A percentile compares a stretch with the other conserved stretches of the same genome.
phyloP scores from a whole-genome alignment of 1,140 invertebrate genomes.

The Hormaphis cornu region DNA sequence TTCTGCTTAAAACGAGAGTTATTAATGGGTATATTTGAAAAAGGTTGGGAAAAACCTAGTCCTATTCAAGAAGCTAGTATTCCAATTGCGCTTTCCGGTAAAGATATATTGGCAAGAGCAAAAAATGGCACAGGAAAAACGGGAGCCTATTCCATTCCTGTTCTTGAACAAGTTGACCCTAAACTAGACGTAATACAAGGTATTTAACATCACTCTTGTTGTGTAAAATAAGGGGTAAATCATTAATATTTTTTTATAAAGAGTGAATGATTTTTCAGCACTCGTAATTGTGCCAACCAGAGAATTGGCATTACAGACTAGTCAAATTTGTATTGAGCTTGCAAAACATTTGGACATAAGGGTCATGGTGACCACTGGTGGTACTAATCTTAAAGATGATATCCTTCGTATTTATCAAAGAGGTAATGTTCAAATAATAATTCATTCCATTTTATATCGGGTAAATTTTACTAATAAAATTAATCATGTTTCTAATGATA shows the following conservation, averaged over 20 bases:
- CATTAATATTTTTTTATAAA: too few relatives aligned
- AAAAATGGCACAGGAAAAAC: constrained; percentile 99
- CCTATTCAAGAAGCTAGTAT: constrained; percentile 99
- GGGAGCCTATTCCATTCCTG: constrained; percentile 97
- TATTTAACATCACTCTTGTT: constrained; percentile 38
- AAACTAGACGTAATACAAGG: constrained; percentile 83
- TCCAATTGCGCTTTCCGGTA: constrained; percentile 92
- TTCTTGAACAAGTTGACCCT: constrained; percentile 88
- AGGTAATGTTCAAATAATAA: constrained; percentile 47
- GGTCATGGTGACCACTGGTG: constrained; percentile 98
- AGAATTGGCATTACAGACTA: constrained; percentile 97
- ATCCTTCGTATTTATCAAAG: constrained; percentile 99
- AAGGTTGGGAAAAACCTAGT: constrained; percentile 99
- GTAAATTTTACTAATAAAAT: too few relatives aligned
- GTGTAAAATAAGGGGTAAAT: too few relatives aligned
- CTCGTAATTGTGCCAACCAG: constrained; percentile 97
- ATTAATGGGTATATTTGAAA: constrained; percentile 99
- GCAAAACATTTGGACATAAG: constrained; percentile 91
- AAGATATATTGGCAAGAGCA: constrained; percentile 94
- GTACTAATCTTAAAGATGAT: constrained; percentile 96
- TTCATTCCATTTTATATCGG: neutral
- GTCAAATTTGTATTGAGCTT: constrained; percentile 98
- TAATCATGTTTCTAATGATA: too few relatives aligned
- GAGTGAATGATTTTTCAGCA: too few relatives aligned
- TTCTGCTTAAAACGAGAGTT: constrained; percentile 95